phyloP scores from a whole-genome alignment of 2,888 invertebrate genomes.

The Habroteleia sp. region DNA sequence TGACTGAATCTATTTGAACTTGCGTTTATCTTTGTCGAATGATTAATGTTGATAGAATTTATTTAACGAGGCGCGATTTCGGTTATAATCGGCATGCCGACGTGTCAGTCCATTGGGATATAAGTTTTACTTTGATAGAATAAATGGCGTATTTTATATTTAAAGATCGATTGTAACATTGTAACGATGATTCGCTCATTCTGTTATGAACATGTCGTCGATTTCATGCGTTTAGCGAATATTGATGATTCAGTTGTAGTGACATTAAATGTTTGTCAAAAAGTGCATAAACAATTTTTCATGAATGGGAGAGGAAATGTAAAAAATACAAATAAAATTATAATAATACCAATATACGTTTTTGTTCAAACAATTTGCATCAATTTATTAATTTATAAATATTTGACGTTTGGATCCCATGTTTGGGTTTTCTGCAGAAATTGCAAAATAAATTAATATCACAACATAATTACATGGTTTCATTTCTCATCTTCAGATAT shows the following conservation, averaged over 20 bases:
- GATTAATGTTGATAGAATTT: constrained; percentile 47
- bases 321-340: constrained; percentile 53
- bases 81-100: constrained; percentile 52
- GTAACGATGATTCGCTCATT: constrained; percentile 58
- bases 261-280: constrained; percentile 59
- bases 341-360: constrained; percentile 54
- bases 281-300: constrained; percentile 58
- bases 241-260: constrained; percentile 57
- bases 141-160: constrained; percentile 63
- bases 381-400: constrained; percentile 56
- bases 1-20: constrained; percentile 47
- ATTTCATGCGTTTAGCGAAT: constrained; percentile 59
- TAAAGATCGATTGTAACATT: constrained; percentile 60
- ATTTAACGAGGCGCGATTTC: constrained; percentile 45
- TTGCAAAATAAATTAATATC: constrained; percentile 61
- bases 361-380: constrained; percentile 54
- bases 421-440: constrained; percentile 58
- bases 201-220: constrained; percentile 54
- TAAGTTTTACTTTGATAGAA: constrained; percentile 55
- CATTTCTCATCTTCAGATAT: not conserved
- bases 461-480: constrained; percentile 22
- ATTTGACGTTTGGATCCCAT: constrained; percentile 59
- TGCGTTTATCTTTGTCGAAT: constrained; percentile 39
- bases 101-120: constrained; percentile 55
- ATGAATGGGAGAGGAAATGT: constrained; percentile 56